Evolutionary conservation across 2,113 vertebrate species (phyloP).

Genomic region (Upupa epops): DNA sequence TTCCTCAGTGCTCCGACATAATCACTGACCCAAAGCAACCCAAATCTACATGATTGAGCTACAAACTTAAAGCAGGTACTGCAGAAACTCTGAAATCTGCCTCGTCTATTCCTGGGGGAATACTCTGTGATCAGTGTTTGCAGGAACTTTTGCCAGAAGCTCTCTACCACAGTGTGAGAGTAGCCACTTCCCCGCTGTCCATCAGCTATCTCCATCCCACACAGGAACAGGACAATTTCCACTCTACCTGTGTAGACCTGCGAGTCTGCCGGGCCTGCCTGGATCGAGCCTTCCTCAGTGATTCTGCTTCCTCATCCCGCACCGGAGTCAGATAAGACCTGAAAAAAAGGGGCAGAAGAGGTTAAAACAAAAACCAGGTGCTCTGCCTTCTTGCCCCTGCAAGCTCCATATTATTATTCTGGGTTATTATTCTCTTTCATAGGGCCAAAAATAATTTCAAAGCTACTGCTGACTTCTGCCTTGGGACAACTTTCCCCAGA

Average conservation of each 20-base stretch:
- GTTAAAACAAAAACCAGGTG: neutral
- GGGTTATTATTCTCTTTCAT: neutral
- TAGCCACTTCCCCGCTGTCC: neutral
- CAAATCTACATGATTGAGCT: neutral
- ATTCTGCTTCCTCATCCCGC: constrained; percentile 92
- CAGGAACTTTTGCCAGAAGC: neutral
- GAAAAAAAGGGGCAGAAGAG: neutral
- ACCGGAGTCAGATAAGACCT: constrained; percentile 86
- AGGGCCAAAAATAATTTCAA: neutral
- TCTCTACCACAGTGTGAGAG: neutral
- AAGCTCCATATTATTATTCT: neutral
- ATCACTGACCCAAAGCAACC: neutral
- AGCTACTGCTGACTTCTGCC: neutral
- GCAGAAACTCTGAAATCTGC: neutral
- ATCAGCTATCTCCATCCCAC: neutral
- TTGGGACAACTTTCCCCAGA: neutral
- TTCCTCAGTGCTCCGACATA: neutral
- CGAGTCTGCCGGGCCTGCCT: constrained; percentile 92
- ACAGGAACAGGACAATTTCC: fast-evolving
- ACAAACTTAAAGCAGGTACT: neutral
- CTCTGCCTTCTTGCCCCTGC: neutral
- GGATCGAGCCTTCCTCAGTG: constrained; percentile 90
- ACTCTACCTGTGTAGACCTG: constrained; percentile 88
- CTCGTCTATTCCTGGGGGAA: fast-evolving
- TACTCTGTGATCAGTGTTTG: neutral